Percentiles rank a stretch among this genome's conserved stretches.
Evolutionary conservation across 2,888 invertebrate genomes (phyloP).

Genomic region (Eremobia ochroleuca): DNA sequence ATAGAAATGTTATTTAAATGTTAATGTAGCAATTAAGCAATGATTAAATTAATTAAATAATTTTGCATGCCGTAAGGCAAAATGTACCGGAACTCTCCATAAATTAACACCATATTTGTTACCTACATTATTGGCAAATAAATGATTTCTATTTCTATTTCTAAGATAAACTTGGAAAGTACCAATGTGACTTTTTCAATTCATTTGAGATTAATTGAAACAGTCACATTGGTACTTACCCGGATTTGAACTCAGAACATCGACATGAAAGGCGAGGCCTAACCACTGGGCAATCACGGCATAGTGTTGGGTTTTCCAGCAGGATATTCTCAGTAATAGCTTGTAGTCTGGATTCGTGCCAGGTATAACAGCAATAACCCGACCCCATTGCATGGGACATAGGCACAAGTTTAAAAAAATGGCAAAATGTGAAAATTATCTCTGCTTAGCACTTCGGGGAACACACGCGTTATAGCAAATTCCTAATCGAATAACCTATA

Average conservation of each 20-base stretch:
- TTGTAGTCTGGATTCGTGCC: not conserved
- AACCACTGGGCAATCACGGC: not conserved
- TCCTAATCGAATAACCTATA: conserved; percentile 5
- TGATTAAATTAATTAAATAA: no score
- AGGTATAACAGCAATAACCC: not conserved
- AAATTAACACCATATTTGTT: no score
- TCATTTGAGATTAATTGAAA: no score
- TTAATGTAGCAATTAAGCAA: no score
- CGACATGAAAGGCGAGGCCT: not conserved
- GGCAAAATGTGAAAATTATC: not conserved
- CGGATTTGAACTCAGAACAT: not conserved
- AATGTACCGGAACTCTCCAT: no score
- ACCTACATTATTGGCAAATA: no score
- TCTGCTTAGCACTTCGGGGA: not conserved
- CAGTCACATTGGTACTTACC: not conserved
- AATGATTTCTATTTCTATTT: no score
- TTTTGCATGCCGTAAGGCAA: no score
- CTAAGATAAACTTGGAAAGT: not conserved
- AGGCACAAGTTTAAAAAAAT: not conserved
- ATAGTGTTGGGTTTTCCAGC: not conserved
- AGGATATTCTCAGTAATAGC: not conserved
- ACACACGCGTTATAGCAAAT: no score
- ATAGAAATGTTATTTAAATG: no score
- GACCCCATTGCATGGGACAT: not conserved
- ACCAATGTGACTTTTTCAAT: no score